Percentiles rank a stretch among this genome's conserved stretches.
Conservation (phyloP, 2,113 vertebrate species). For the Dicerorhinus sumatrensis region DNA sequence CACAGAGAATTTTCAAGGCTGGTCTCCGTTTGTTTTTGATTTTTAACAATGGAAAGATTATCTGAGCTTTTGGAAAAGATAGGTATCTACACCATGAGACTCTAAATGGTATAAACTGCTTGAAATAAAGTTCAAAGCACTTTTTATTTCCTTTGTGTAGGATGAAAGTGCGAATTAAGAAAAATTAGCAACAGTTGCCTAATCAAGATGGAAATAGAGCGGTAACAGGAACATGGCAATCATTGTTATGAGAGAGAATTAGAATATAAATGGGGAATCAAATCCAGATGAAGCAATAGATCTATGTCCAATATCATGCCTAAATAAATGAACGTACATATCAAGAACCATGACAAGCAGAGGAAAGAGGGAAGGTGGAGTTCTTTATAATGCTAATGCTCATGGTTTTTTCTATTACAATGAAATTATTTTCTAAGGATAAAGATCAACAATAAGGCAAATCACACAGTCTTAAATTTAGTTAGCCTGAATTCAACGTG, state of each 20-base stretch:
- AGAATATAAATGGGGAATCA: conserved; percentile 19
- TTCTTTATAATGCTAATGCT: not conserved
- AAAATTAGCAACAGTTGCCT: conserved; percentile 59
- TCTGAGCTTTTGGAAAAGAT: conserved; percentile 43
- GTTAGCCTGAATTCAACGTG: not conserved
- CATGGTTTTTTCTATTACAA: not conserved
- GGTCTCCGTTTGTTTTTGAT: not conserved
- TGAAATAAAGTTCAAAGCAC: conserved; percentile 45
- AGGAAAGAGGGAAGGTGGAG: not conserved
- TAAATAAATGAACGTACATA: not conserved
- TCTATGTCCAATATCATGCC: not conserved
- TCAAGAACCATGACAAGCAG: not conserved
- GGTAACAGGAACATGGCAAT: conserved; percentile 27
- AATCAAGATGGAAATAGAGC: conserved; percentile 52
- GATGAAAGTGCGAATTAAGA: conserved; percentile 59
- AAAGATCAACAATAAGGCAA: not conserved
- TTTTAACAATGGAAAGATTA: not conserved
- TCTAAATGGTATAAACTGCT: conserved; percentile 30
- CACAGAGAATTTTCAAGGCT: not conserved
- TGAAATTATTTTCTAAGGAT: not conserved
- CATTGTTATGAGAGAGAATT: conserved; percentile 44
- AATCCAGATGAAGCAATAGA: not conserved
- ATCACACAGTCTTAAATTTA: not conserved
- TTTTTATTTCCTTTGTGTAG: conserved; percentile 66
- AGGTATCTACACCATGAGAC: not conserved